These are phyloP conservation scores for Drosophila jambulina DNA, from an alignment of 1,140 invertebrate species.

Conservation along the genomic window DNA sequence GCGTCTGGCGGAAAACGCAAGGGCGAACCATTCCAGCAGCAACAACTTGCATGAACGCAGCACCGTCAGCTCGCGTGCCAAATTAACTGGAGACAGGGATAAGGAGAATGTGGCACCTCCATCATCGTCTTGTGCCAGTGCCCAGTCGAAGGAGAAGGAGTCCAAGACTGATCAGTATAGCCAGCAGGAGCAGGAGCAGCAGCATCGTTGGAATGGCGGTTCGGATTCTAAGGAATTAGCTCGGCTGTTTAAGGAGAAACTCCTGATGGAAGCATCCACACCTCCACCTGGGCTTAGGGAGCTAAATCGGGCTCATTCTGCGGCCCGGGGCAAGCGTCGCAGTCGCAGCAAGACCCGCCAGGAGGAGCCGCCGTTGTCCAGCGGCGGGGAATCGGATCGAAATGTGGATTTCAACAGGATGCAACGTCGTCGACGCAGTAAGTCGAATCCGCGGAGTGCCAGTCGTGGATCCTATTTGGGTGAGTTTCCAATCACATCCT, in stretches of 20 bases:
- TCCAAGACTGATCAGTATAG: constrained; percentile 17
- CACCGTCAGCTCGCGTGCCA: constrained; percentile 79
- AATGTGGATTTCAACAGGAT: neutral
- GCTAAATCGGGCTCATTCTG: neutral
- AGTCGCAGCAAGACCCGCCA: constrained; percentile 55
- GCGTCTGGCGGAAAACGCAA: constrained; percentile 55
- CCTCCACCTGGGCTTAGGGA: neutral
- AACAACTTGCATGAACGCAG: constrained; percentile 62
- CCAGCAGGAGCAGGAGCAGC: constrained; percentile 2
- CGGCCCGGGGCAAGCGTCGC: constrained; percentile 17
- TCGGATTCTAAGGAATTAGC: constrained; percentile 18
- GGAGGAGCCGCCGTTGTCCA: constrained; percentile 4
- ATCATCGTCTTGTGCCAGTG: neutral
- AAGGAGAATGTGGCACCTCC: constrained; percentile 43
- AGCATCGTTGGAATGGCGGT: constrained; percentile 8
- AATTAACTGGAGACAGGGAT: constrained; percentile 39
- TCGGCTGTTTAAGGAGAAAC: constrained; percentile 44
- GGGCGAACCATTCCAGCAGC: constrained; percentile 52
- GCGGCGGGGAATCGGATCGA: constrained; percentile 24
- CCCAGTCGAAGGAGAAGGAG: constrained; percentile 28
- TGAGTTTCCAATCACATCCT: constrained; percentile 3
- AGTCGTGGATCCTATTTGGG: constrained; percentile 19
- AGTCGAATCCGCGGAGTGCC: constrained; percentile 44
- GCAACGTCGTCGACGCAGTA: constrained; percentile 23
- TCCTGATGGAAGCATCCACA: constrained; percentile 40